These are phyloP conservation scores for Eptatretus atami DNA, from an alignment of 2,797 vertebrate genomes.

Conservation along the genomic window DNA sequence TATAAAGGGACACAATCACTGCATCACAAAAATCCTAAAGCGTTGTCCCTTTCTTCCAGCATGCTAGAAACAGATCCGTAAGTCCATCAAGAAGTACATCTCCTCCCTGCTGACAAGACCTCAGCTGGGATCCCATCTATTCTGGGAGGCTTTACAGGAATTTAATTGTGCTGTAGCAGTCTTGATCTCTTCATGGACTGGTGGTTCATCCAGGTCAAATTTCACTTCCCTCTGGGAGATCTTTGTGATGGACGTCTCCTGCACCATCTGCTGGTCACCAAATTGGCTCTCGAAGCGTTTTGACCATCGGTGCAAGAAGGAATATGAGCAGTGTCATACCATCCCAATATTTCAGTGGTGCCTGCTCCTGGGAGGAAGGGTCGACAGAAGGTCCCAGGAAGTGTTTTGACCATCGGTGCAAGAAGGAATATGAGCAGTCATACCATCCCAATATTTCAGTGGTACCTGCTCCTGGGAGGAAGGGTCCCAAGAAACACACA, in stretches of 20 bases:
- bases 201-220: neutral
- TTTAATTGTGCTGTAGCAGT: neutral
- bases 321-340: neutral
- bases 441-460: neutral
- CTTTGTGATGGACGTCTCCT: neutral
- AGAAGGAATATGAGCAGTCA: neutral
- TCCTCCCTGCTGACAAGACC: neutral
- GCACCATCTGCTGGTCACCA: neutral
- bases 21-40: neutral
- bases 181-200: neutral
- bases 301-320: neutral
- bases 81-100: neutral
- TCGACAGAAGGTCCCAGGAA: too few relatives aligned
- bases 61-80: neutral
- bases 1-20: neutral
- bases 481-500: neutral
- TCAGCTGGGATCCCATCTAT: neutral
- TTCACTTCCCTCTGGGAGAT: neutral
- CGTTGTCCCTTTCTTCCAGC: neutral
- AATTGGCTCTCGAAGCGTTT: neutral
- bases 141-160: neutral
- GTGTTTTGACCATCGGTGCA: neutral
- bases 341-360: neutral
- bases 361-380: neutral
- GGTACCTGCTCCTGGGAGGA: neutral